Evolutionary conservation across 1,140 invertebrate genomes (phyloP).

Genomic region (Daktulosphaira vitifoliae): DNA sequence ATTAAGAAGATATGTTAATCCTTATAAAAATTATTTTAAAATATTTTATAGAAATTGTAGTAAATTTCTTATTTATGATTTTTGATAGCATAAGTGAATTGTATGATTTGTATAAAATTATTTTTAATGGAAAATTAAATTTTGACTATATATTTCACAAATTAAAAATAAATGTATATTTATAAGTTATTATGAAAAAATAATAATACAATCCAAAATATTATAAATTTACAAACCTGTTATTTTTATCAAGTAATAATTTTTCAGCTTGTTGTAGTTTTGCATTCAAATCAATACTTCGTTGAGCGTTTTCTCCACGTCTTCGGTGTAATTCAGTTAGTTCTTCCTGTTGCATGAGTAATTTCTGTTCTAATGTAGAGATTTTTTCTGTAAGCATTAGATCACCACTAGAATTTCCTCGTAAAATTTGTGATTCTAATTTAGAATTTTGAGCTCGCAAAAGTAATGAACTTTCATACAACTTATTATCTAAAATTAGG

Average conservation of each 20-base stretch:
- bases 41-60: too few relatives aligned
- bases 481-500: constrained; percentile 14
- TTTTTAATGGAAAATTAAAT: too few relatives aligned
- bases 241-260: constrained; percentile 59
- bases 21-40: too few relatives aligned
- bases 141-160: too few relatives aligned
- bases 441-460: constrained; percentile 5
- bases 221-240: constrained; percentile 51
- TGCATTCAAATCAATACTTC: constrained; percentile 82
- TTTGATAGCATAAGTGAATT: too few relatives aligned
- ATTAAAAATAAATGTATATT: too few relatives aligned
- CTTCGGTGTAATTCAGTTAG: constrained; percentile 78
- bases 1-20: too few relatives aligned
- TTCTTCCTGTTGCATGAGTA: constrained; percentile 81
- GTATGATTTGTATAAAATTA: too few relatives aligned
- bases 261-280: constrained; percentile 79
- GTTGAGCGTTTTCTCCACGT: constrained; percentile 84
- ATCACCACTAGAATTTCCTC: constrained; percentile 8
- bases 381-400: constrained; percentile 43
- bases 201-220: neutral
- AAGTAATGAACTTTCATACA: constrained; percentile 7
- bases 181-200: too few relatives aligned
- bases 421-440: constrained; percentile 14
- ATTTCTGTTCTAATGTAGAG: constrained; percentile 70
- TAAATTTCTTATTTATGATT: too few relatives aligned